Base-by-base conservation (phyloP, 2,888 invertebrate genomes). In the Torymus tubicola region DNA sequence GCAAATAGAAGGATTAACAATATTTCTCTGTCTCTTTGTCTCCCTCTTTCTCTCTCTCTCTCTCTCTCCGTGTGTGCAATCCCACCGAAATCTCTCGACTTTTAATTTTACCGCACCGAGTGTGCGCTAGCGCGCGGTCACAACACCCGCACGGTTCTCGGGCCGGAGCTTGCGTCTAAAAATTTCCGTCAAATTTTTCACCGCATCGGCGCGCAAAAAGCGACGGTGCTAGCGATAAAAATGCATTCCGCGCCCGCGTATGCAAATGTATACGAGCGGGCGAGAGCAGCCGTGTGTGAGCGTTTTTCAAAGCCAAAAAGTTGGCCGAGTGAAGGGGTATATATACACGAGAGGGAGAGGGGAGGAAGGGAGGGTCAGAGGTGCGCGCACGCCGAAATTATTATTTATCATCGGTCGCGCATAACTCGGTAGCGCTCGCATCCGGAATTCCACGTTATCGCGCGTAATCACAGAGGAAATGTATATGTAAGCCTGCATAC, bases 351-450 rank as follows among this genome's bases (percentile, higher is more conserved):
- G n/a, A n/a, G n/a, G n/a, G n/a, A n/a, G n/a, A n/a, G n/a, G n/a
- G n/a, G n/a, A n/a, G n/a, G n/a, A n/a, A n/a, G n/a, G n/a, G 60
- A 70, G 13, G 50, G 42, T 42, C n/a, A n/a, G n/a, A n/a, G 11
- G n/a, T 12, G 52, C 13, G 61, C 21, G 31, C 55, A 21, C 14
- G 5, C 21, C 31, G 31, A 67, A 69, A 76, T 69, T 76, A 76
- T 76, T 76, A 76, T 76, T 76, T 76, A 76, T 76, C 67, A 68
- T 76, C 61, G 13, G 76, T 5, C 13, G 8, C 42, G 52, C 18
- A 31, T 13, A 68, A 24, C 18, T 57, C 71, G 31, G 24, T 3
- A 31, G 31, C 31, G 31, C 31, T 31, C 31, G 2, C 31, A 31
- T 14, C 71, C 10, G 63, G 24, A 74, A 50, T 73, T 58, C 10